Evolutionary conservation across 2,113 vertebrate genomes (phyloP), one percentile per base, ranked within the genome.

Genomic region (Cariama cristata): DNA sequence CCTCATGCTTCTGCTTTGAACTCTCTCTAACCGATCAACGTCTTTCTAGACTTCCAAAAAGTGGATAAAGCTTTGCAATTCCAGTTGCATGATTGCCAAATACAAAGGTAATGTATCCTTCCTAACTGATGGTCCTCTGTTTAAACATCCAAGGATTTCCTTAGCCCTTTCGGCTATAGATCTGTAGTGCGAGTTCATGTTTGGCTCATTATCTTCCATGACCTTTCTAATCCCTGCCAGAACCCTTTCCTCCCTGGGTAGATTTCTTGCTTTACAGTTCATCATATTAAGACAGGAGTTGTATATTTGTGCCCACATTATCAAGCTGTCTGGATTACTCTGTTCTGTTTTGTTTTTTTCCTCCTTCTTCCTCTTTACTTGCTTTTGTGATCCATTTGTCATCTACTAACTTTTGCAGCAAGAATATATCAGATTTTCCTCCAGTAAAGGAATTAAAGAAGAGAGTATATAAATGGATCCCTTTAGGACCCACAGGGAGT

Each of bases 341-440:
- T 52, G 8, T 23, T 58, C 8, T 64, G 3, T 10, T n/a, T 33
- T 8, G 7, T 2, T 0, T 5, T 47, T 38, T 38, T 14, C 0
- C 5, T 7, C 4, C 14, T 40, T 47, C 9, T 28, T 83, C 7
- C 11, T 53, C 15, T 71, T 77, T 50, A 27, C 1, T 52, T 8
- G 5, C 3, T 47, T 79, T 40, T 44, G 4, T 42, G 55, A 50
- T 85, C 27, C 3, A 15, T 77, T 77, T 64, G 12, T 71, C 18
- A 68, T 49, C n/a, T 60, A 52, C 12, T 64, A 55, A 71, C 26
- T 75, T 85, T 22, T 69, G 10, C 3, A 59, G 24, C 18, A 85
- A 74, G 11, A 38, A 38, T 42, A 12, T 35, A 40, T 28, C 27
- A 56, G 6, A 5, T 85, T 79, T 85, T 83, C 40, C 76, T 80